Conservation (phyloP, 1,140 invertebrate species). For the Megathymus violae region DNA sequence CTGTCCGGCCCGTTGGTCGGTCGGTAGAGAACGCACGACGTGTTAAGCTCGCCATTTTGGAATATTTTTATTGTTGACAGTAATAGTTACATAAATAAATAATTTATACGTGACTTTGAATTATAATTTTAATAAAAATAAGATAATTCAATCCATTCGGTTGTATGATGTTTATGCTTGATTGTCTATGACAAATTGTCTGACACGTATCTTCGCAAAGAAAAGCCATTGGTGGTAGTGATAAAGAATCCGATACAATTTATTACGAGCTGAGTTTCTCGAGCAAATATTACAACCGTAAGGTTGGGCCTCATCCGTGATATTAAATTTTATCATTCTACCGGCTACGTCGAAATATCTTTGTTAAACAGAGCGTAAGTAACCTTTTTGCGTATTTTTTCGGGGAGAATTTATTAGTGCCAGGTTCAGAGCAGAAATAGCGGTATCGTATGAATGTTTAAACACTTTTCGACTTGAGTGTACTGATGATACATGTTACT, state of each 20-base stretch:
- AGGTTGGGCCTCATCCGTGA: slow-evolving; percentile 35
- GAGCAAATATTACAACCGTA: slow-evolving; percentile 43
- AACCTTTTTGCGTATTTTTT: slow-evolving; percentile 55
- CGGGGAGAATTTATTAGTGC: slow-evolving; percentile 60
- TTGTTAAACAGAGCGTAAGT: slow-evolving; percentile 63
- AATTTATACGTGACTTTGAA: no score
- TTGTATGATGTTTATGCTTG: no score
- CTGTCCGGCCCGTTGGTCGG: no score
- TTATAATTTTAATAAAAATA: no score
- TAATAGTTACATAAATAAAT: no score
- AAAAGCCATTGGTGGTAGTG: slow-evolving; percentile 1
- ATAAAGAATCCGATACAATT: slow-evolving; percentile 45
- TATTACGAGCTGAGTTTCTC: slow-evolving; percentile 42
- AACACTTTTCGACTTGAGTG: slow-evolving; percentile 28
- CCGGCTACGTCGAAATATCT: slow-evolving; percentile 60
- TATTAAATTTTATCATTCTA: slow-evolving; percentile 72
- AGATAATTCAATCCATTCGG: no score
- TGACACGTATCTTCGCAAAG: background rate
- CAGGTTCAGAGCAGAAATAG: slow-evolving; percentile 16
- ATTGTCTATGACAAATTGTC: background rate
- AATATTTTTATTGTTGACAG: no score
- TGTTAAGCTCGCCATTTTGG: no score
- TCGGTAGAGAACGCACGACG: no score
- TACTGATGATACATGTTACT: slow-evolving; percentile 32
- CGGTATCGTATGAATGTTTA: slow-evolving; percentile 32